Evolutionary conservation across 2,797 vertebrate genomes (phyloP).

Genomic region (Okamejei kenojei): DNA sequence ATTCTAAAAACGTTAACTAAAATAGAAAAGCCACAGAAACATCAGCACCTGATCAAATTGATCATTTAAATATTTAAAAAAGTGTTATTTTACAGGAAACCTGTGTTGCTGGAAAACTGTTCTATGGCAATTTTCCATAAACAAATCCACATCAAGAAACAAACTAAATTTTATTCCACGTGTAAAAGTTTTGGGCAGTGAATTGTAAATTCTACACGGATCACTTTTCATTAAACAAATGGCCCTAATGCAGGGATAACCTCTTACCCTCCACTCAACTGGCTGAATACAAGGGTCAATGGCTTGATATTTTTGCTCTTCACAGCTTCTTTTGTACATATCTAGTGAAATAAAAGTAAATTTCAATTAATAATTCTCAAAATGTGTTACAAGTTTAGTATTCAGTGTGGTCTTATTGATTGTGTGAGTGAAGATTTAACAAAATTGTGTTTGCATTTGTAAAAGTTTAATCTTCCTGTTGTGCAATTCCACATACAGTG

Average conservation of each 20-base stretch:
- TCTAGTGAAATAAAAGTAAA: conserved; percentile 55
- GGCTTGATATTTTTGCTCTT: conserved; percentile 70
- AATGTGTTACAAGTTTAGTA: neutral
- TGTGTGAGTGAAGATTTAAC: too few species aligned
- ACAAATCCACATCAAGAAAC: too few species aligned
- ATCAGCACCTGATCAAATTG: neutral
- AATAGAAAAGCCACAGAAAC: neutral
- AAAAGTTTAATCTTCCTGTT: neutral
- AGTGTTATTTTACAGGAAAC: conserved; percentile 17
- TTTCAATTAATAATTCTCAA: neutral
- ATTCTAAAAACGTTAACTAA: neutral
- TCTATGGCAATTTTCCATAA: too few species aligned
- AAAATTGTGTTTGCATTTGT: too few species aligned
- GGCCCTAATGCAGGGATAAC: neutral
- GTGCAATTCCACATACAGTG: neutral
- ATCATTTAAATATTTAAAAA: neutral
- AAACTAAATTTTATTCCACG: conserved; percentile 3
- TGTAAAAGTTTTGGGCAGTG: too few species aligned
- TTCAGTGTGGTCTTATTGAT: neutral
- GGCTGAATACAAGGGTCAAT: conserved; percentile 69
- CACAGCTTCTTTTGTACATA: conserved; percentile 71
- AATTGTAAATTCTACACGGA: too few species aligned
- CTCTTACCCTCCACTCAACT: conserved; percentile 82
- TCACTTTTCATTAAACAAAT: neutral
- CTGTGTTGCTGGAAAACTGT: too few species aligned